These are phyloP conservation scores for Caenorhabditis inopinata DNA, from an alignment of 1,140 invertebrate species.

Conservation along the genomic window DNA sequence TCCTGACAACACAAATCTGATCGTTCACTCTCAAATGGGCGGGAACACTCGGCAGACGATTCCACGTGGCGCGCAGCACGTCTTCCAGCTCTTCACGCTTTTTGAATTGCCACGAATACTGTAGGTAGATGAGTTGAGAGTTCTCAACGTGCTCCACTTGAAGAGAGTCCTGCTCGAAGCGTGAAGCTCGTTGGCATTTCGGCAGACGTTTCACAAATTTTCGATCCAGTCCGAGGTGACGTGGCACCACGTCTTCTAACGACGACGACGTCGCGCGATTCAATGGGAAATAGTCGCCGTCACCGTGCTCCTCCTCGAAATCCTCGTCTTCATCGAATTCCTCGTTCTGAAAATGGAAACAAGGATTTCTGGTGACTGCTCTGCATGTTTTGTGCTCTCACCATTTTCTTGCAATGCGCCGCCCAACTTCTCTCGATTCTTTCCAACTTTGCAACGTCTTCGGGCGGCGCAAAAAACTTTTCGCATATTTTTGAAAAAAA, in stretches of 20 bases:
- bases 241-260: not conserved
- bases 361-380: not conserved
- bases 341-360: not conserved
- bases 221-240: too few relatives aligned
- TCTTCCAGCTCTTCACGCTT: not conserved
- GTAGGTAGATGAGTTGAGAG: not conserved
- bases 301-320: not conserved
- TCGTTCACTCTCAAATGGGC: too few relatives aligned
- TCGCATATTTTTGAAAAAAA: not conserved
- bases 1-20: not conserved
- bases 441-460: not conserved
- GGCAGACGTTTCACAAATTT: not conserved
- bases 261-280: not conserved
- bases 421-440: not conserved
- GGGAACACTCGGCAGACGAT: not conserved
- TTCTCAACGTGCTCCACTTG: not conserved
- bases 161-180: not conserved
- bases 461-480: not conserved
- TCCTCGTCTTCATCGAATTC: not conserved
- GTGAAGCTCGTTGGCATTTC: not conserved
- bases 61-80: not conserved
- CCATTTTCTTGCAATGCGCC: constrained; percentile 13
- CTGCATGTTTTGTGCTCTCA: not conserved
- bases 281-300: not conserved
- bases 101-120: not conserved